Evolutionary conservation across 2,113 vertebrate genomes (phyloP).

Genomic region (Shinisaurus crocodilurus): DNA sequence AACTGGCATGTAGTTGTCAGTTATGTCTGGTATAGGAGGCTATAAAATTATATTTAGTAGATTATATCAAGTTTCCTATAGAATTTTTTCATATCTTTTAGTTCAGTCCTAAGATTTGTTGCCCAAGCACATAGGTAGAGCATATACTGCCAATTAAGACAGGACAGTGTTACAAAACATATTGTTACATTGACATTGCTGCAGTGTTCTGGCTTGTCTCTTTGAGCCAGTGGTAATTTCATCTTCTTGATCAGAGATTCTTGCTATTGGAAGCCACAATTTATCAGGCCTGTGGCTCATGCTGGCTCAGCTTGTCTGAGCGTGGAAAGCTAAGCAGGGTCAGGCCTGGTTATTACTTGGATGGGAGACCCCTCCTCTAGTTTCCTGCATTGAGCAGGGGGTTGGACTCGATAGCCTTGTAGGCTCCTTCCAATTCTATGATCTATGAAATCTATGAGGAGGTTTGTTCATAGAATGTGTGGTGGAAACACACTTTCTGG

Average conservation of each 20-base stretch:
- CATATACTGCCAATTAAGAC: not conserved
- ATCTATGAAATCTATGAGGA: no score
- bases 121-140: not conserved
- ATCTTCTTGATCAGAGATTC: not conserved
- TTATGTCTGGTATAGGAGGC: no score
- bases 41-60: not conserved
- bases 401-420: no score
- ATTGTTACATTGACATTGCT: not conserved
- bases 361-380: no score
- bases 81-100: not conserved
- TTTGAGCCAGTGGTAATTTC: not conserved
- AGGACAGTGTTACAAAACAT: not conserved
- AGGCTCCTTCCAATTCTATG: no score
- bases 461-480: not conserved
- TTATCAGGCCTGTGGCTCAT: no score
- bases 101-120: not conserved
- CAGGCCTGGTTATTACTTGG: no score
- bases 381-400: no score
- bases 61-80: not conserved
- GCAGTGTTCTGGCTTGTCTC: not conserved
- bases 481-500: not conserved
- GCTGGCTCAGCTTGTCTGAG: no score
- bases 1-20: not conserved
- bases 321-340: no score
- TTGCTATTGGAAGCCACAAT: not conserved